Conservation (phyloP, 1,140 invertebrate species). For the Mesaphorura yosii region DNA sequence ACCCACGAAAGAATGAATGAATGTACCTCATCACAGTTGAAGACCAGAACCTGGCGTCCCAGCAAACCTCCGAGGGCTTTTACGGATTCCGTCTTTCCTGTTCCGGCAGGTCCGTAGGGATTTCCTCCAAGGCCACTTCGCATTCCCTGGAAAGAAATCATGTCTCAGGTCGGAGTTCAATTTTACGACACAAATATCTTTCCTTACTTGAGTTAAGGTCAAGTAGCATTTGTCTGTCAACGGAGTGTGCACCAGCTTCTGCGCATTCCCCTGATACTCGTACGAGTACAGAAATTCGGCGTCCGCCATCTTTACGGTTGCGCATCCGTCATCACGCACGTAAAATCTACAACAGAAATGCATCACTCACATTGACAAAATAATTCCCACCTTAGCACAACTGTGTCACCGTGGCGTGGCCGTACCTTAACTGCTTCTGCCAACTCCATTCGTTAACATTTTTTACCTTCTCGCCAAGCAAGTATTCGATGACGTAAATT, state of each 20-base stretch:
- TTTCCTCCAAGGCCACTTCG: constrained; percentile 92
- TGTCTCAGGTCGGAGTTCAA: constrained; percentile 10
- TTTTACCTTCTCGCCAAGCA: constrained; percentile 56
- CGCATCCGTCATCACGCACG: constrained; percentile 37
- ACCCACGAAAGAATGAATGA: constrained; percentile 9
- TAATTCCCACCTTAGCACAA: too few relatives aligned
- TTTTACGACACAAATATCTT: neutral
- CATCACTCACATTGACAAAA: neutral
- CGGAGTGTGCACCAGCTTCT: constrained; percentile 82
- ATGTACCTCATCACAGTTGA: constrained; percentile 95
- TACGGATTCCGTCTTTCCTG: constrained; percentile 94
- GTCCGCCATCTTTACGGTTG: constrained; percentile 55
- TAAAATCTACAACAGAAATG: constrained; percentile 37
- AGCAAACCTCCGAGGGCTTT: constrained; percentile 83
- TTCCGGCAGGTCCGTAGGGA: constrained; percentile 96
- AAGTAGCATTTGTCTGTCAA: constrained; percentile 92
- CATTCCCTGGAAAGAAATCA: constrained; percentile 55
- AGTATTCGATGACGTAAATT: constrained; percentile 62
- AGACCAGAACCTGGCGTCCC: constrained; percentile 85
- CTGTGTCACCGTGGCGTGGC: too few relatives aligned
- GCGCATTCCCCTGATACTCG: constrained; percentile 90
- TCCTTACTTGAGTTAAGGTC: constrained; percentile 70
- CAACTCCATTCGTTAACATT: constrained; percentile 71
- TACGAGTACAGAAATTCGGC: constrained; percentile 91
- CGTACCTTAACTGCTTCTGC: constrained; percentile 84